Base-by-base conservation (phyloP, 1,140 invertebrate genomes). In the Matsumurasca onukii region DNA sequence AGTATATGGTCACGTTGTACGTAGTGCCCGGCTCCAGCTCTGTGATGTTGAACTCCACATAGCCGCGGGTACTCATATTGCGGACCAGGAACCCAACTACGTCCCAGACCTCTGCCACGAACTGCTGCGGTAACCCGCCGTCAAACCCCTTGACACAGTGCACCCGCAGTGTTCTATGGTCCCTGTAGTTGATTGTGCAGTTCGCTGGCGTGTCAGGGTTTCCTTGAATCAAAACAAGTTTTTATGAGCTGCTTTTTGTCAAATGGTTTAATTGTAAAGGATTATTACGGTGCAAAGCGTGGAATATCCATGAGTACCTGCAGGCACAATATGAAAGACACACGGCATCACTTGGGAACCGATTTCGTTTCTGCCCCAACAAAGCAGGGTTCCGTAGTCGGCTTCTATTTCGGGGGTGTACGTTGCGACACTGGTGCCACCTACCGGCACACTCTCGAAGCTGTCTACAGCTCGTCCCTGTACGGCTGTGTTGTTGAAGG, bases 311-410 rank as follows among this genome's bases (percentile, higher is more conserved):
- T 22, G 17, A 3, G 25, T n/a, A 82, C 81, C 83, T 63, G 83
- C 83, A 31, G 84, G 83, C 51, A 86, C 82, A 29, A 87, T 79
- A 66, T 85, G 83, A 73, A 83, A 85, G 12, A 82, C 77, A 75
- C 85, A 87, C 2, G 84, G 82, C 29, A 79, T 77, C 30, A 77
- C 72, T 73, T 86, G 85, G 31, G 76, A 76, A 17, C 84, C 84
- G 9, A 86, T 78, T 52, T 78, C 78, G 73, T 86, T 86, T 39
- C 75, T 76, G 0, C 80, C 84, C 82, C 82, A 85, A 71, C 85
- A 87, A 45, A 83, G 79, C 13, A 86, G 71, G 39, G 80, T 82
- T 64, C 85, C 85, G 70, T 86, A 86, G 71, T 86, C 84, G 12
- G 80, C 75, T 63, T 83, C 80, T 15, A 78, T 76, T 57, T 77